phyloP scores from a whole-genome alignment of 2,113 vertebrate genomes.

The Bombycilla garrulus region DNA sequence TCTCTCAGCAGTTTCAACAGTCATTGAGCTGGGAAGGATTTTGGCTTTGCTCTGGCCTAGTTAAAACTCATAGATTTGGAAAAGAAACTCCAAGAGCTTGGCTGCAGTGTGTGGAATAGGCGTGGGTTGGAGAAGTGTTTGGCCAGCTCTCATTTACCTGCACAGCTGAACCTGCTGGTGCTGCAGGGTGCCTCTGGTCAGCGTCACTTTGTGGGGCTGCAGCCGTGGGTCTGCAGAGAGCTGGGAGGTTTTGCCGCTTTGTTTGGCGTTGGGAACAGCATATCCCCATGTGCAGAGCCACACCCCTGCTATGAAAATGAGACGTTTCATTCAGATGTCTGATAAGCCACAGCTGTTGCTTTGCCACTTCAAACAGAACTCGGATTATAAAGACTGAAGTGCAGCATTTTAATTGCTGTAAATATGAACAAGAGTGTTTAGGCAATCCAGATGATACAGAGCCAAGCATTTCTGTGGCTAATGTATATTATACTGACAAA shows the following conservation, averaged over 20 bases:
- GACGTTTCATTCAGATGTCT: constrained; percentile 13
- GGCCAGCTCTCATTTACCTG: background rate
- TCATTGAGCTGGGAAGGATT: background rate
- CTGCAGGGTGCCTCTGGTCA: background rate
- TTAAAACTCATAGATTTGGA: background rate
- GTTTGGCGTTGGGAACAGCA: background rate
- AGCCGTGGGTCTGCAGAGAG: no score
- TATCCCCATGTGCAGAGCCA: background rate
- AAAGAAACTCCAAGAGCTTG: background rate
- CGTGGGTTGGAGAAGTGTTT: background rate
- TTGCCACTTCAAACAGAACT: constrained; percentile 41
- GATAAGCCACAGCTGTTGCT: constrained; percentile 52
- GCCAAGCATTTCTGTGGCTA: constrained; percentile 35
- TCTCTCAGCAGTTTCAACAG: background rate
- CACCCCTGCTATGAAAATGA: constrained; percentile 28
- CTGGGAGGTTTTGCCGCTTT: background rate
- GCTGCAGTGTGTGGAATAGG: accelerated
- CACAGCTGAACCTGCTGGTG: background rate
- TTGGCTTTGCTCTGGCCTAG: background rate
- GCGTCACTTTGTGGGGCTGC: background rate
- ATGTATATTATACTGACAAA: constrained; percentile 15
- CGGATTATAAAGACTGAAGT: background rate
- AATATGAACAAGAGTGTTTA: constrained; percentile 1
- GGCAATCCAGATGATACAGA: background rate
- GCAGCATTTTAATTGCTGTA: constrained; percentile 56